Evolutionary conservation across 2,888 invertebrate species (phyloP), one percentile per base, ranked within the genome.

Genomic region (Pimpla rufipes): DNA sequence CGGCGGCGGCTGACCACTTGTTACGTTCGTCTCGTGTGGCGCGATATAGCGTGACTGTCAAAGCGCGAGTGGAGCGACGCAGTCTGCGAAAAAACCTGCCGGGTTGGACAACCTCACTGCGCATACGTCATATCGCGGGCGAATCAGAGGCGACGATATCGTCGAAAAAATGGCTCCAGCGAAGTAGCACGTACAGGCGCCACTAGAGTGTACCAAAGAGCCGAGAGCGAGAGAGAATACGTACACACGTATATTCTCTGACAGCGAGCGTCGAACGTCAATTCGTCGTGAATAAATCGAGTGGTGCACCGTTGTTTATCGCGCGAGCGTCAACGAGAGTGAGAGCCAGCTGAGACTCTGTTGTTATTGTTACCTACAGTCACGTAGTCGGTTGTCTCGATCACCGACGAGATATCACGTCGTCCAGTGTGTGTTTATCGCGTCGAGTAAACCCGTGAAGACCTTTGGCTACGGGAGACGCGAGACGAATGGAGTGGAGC

Each of bases 401-500:
- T 40, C 40, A 45, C 16, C 75, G 62, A 55, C 64, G 23, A n/a
- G 52, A 66, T 75, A 64, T 21, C 55, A 37, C 59, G 0, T 59
- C 29, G 29, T 35, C 11, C 52, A 40, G 37, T 37, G 35, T 37
- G 21, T 55, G 37, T 73, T 13, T 35, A 10, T 62, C 40, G 18
- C 37, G 23, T 50, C 37, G 50, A 64, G 37, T 50, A 13, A 37
- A 6, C 62, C 21, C 13, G 18, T 29, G 76, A 67, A 57, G 57
- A 47, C 10, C 47, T 59, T 73, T 37, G 70, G 70, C 40, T 57
- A 70, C 40, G 18, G 29, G 29, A 37, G 47, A 66, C 18, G 45
- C 66, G 35, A 68, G 42, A 80, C 79, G 66, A 73, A 81, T 71
- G 81, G 71, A 73, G 77, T 77, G 57, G 79, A 83, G 47, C 70